Evolutionary conservation across 2,888 invertebrate genomes (phyloP).

Genomic region (Pyrochroa serraticornis): DNA sequence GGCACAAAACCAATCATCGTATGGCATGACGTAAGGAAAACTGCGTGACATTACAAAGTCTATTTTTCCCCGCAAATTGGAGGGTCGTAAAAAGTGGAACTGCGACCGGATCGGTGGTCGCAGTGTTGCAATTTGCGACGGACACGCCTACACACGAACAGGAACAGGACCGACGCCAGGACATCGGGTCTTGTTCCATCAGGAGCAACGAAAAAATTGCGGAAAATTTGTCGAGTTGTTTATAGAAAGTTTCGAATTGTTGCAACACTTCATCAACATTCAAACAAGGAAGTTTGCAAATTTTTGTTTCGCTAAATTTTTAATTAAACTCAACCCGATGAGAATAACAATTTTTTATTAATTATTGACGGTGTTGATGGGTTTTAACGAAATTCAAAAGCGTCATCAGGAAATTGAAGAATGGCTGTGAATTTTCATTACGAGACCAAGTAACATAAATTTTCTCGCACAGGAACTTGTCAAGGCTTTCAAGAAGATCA

Average conservation of each 20-base stretch:
- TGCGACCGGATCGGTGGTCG: slow-evolving; percentile 50
- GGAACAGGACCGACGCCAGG: slow-evolving; percentile 37
- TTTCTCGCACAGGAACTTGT: no score
- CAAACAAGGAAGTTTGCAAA: background rate
- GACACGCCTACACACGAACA: slow-evolving; percentile 49
- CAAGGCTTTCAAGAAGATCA: no score
- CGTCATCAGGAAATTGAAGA: no score
- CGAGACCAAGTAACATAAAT: no score
- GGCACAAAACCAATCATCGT: slow-evolving; percentile 36
- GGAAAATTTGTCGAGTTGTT: background rate
- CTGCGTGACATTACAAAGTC: slow-evolving; percentile 42
- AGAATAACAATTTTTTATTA: no score
- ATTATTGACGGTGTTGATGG: no score
- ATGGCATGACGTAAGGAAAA: slow-evolving; percentile 36
- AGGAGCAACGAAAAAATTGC: slow-evolving; percentile 4
- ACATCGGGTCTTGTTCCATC: slow-evolving; percentile 6
- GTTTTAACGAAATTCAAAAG: no score
- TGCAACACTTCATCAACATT: background rate
- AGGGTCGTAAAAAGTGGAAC: slow-evolving; percentile 56
- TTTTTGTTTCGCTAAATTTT: background rate
- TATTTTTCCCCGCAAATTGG: slow-evolving; percentile 56
- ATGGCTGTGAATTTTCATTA: no score
- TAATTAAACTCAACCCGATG: no score
- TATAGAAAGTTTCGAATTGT: background rate
- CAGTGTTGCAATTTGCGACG: slow-evolving; percentile 55